A percentile compares a stretch with the other conserved stretches of the same genome.
These are phyloP conservation scores for Archilochus colubris DNA, from an alignment of 2,113 vertebrate species.

Conservation along the genomic window DNA sequence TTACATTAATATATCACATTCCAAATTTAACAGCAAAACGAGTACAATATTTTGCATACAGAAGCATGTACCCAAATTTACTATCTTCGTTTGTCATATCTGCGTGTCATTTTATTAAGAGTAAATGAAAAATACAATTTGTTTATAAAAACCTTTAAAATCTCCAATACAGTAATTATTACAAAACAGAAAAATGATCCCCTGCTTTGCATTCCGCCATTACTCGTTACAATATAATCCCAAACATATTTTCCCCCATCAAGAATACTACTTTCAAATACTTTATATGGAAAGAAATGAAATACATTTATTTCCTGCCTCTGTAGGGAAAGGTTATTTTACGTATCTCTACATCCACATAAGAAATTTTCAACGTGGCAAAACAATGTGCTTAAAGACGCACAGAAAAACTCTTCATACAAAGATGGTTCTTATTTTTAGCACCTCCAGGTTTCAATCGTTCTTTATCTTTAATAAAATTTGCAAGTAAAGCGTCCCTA, in stretches of 20 bases:
- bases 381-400: background rate
- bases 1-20: background rate
- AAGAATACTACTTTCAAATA: background rate
- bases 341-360: background rate
- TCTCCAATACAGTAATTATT: background rate
- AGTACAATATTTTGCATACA: background rate
- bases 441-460: background rate
- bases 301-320: background rate
- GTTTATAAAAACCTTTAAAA: conserved; percentile 36
- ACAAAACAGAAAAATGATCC: conserved; percentile 12
- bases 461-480: background rate
- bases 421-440: background rate
- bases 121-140: conserved; percentile 22
- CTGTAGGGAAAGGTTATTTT: background rate
- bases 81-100: background rate
- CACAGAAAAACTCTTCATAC: background rate
- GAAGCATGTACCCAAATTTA: background rate
- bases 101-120: conserved; percentile 23
- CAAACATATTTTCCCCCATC: background rate
- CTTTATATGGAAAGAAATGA: background rate
- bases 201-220: background rate
- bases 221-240: background rate
- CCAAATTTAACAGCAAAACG: background rate
- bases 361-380: background rate
- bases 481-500: background rate